phyloP scores from a whole-genome alignment of 2,888 invertebrate species.

The Periphyllus acericola region DNA sequence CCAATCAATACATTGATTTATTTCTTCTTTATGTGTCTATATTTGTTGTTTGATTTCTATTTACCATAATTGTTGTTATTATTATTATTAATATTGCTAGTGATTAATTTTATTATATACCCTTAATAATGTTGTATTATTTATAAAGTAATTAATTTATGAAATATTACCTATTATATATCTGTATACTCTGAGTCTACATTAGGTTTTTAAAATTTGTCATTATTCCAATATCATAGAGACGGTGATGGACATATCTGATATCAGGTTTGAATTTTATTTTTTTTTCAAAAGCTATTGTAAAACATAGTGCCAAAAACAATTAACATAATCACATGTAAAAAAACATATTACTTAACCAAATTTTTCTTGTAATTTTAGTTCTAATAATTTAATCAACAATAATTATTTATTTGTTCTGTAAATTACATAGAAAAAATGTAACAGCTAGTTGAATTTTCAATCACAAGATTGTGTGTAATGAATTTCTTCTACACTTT shows the following conservation, averaged over 20 bases:
- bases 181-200: too few relatives aligned
- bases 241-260: not conserved
- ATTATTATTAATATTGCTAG: not conserved
- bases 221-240: not conserved
- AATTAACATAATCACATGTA: not conserved
- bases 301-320: constrained; percentile 38
- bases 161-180: not conserved
- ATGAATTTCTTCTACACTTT: not conserved
- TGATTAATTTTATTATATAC: not conserved
- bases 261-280: not conserved
- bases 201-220: too few relatives aligned
- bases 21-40: constrained; percentile 35
- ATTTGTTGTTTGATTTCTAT: constrained; percentile 47
- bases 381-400: not conserved
- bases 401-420: not conserved
- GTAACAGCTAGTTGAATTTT: constrained; percentile 9
- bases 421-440: not conserved
- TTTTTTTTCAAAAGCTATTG: not conserved
- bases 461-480: not conserved
- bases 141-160: not conserved
- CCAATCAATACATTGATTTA: constrained; percentile 31
- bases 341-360: not conserved
- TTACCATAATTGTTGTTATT: constrained; percentile 27
- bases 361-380: not conserved
- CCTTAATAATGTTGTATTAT: constrained; percentile 19